phyloP scores from a whole-genome alignment of 1,140 invertebrate genomes.

The Leguminivora glycinivorella region DNA sequence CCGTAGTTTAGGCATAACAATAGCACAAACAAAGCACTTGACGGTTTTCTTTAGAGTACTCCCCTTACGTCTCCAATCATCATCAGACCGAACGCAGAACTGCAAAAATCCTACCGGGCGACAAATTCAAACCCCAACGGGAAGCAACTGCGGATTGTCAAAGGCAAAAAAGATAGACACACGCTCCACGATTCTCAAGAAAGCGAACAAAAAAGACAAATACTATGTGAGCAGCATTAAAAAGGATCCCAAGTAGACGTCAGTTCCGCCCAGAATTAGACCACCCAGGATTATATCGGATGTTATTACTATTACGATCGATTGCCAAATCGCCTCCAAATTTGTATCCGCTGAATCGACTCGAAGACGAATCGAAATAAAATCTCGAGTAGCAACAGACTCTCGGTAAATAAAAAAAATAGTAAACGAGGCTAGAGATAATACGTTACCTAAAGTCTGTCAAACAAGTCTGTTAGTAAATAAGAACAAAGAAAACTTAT shows the following conservation, averaged over 20 bases:
- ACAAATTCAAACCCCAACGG: too few species aligned
- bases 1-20: too few species aligned
- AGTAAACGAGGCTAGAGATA: not conserved
- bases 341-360: not conserved
- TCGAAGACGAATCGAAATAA: conserved; percentile 14
- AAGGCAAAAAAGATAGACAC: too few species aligned
- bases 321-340: conserved; percentile 17
- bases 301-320: not conserved
- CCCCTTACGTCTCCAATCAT: too few species aligned
- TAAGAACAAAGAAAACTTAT: too few species aligned
- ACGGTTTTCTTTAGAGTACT: too few species aligned
- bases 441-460: conserved; percentile 6
- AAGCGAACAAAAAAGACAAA: not conserved
- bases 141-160: too few species aligned
- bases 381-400: conserved; percentile 18
- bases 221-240: not conserved
- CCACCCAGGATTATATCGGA: conserved; percentile 14
- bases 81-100: too few species aligned
- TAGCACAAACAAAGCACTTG: too few species aligned
- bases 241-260: not conserved
- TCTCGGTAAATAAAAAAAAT: not conserved
- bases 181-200: too few species aligned
- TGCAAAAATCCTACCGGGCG: too few species aligned
- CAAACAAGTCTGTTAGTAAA: too few species aligned
- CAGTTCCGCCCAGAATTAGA: not conserved